A percentile compares a stretch with the other conserved stretches of the same genome.
phyloP scores from a whole-genome alignment of 2,113 vertebrate species.

The Dicerorhinus sumatrensis region DNA sequence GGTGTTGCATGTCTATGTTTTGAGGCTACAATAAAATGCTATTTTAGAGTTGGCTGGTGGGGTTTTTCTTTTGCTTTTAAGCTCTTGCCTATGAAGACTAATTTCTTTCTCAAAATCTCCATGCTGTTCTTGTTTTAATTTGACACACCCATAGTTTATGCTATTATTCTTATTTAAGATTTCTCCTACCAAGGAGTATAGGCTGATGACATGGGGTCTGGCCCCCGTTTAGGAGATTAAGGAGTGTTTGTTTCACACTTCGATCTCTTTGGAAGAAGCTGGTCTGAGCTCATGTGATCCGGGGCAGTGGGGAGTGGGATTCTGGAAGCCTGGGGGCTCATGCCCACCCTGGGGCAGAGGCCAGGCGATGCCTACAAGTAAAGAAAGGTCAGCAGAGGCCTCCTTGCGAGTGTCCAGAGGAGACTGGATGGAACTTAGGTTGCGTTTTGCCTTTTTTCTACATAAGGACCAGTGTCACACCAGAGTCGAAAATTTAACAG shows the following conservation, averaged over 20 bases:
- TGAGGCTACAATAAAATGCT: background rate
- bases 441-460: background rate
- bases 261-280: background rate
- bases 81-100: background rate
- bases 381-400: background rate
- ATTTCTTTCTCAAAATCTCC: background rate
- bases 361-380: background rate
- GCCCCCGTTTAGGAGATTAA: background rate
- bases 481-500: background rate
- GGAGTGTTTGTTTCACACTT: background rate
- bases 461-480: background rate
- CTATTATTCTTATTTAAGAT: constrained; percentile 45
- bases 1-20: background rate
- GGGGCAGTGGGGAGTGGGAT: background rate
- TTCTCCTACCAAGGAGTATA: background rate
- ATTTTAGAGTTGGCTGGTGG: background rate
- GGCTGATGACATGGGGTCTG: background rate
- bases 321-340: background rate
- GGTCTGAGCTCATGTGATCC: background rate
- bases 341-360: background rate
- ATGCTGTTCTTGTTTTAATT: background rate
- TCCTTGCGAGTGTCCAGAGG: background rate
- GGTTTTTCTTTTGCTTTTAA: constrained; percentile 38
- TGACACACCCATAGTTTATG: background rate
- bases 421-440: background rate